These are phyloP conservation scores for Crotalus horridus DNA, from an alignment of 2,113 vertebrate genomes.

Conservation along the genomic window DNA sequence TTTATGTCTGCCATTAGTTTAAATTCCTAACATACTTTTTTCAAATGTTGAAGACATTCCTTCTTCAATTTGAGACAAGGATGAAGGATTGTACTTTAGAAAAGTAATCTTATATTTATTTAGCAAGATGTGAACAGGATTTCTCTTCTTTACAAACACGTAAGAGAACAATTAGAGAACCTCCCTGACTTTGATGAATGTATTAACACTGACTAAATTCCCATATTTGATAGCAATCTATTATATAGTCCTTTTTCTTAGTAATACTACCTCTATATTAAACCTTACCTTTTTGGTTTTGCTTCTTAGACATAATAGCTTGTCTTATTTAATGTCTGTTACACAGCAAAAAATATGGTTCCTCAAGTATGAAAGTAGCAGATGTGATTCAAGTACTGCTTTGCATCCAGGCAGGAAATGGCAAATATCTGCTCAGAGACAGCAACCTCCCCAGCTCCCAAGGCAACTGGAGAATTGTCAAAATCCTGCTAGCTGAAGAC, in stretches of 20 bases:
- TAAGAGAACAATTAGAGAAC: neutral
- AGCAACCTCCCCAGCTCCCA: constrained; percentile 40
- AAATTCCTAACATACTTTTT: neutral
- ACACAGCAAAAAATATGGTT: constrained; percentile 20
- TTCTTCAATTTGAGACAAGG: neutral
- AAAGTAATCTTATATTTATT: neutral
- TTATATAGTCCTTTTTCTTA: neutral
- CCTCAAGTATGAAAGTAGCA: neutral
- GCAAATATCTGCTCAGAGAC: constrained; percentile 18
- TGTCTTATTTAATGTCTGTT: constrained; percentile 9
- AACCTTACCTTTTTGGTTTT: constrained; percentile 69
- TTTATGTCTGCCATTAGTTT: neutral
- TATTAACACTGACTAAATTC: neutral
- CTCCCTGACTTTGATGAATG: neutral
- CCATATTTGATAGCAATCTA: neutral
- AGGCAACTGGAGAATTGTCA: constrained; percentile 32
- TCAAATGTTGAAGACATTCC: neutral
- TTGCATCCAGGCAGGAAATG: neutral
- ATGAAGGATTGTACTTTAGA: neutral
- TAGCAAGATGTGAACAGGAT: neutral
- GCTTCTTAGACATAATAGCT: constrained; percentile 69
- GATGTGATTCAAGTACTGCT: constrained; percentile 13
- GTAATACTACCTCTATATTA: neutral
- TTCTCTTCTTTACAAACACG: neutral
- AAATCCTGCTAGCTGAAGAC: constrained; percentile 34